These are phyloP conservation scores for Meiosimyza platycephala DNA, from an alignment of 2,888 invertebrate species.

Conservation along the genomic window DNA sequence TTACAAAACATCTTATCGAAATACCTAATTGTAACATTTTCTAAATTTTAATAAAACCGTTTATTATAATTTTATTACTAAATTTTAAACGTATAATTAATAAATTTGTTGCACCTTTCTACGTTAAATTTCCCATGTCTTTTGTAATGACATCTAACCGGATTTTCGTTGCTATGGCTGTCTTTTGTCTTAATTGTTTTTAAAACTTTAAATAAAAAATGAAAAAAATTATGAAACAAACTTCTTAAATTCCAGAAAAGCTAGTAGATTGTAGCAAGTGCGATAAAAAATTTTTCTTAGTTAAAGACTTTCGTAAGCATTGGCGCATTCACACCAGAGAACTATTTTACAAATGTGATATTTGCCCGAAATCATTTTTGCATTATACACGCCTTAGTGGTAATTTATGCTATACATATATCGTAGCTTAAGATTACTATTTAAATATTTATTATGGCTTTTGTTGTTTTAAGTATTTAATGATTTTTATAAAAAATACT, in stretches of 20 bases:
- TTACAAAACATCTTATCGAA: no score
- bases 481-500: conserved; percentile 7
- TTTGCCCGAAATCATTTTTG: conserved; percentile 54
- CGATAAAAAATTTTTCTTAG: conserved; percentile 49
- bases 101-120: background rate
- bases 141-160: background rate
- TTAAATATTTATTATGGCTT: conserved; percentile 4
- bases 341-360: conserved; percentile 57
- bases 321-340: conserved; percentile 54
- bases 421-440: background rate
- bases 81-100: no score
- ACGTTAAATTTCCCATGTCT: conserved; percentile 3
- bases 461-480: conserved; percentile 4
- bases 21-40: no score
- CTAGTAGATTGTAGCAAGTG: conserved; percentile 56
- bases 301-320: conserved; percentile 57
- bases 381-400: conserved; percentile 55
- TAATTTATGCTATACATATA: conserved; percentile 43
- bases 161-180: background rate
- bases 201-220: conserved; percentile 20
- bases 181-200: background rate
- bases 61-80: no score
- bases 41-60: no score
- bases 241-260: conserved; percentile 51
- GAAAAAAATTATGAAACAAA: conserved; percentile 12